phyloP scores from a whole-genome alignment of 2,797 vertebrate genomes.

The Poecilia picta region DNA sequence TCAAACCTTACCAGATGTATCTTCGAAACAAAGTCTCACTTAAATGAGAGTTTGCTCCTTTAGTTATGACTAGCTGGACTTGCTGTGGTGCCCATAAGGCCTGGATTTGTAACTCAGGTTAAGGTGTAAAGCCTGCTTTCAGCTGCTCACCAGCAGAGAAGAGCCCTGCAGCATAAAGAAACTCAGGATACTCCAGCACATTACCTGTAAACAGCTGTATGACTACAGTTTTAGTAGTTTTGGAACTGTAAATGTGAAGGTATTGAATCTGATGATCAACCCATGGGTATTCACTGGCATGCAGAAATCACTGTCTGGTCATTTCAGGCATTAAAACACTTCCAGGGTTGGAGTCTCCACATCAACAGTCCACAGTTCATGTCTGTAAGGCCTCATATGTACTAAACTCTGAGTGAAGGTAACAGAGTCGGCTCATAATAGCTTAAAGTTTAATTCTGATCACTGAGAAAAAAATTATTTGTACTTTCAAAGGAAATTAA shows the following conservation, averaged over 20 bases:
- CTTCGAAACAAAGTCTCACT: background rate
- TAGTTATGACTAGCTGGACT: background rate
- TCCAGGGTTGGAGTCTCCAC: constrained; percentile 37
- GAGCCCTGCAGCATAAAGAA: background rate
- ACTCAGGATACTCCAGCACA: background rate
- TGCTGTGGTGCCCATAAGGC: no score
- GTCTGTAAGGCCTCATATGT: background rate
- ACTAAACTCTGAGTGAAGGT: no score
- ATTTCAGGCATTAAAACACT: constrained; percentile 51
- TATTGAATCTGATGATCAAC: background rate
- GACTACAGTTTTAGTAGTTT: background rate
- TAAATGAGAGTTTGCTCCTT: background rate
- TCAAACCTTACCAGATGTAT: no score
- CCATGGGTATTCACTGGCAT: background rate
- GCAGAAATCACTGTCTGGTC: background rate
- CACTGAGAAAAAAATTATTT: no score
- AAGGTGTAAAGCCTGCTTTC: background rate
- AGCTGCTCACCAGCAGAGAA: background rate
- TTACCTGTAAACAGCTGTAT: background rate
- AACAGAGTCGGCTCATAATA: no score
- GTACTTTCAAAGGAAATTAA: no score
- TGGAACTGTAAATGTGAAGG: background rate
- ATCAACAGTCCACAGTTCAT: background rate
- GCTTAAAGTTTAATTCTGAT: no score
- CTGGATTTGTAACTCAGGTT: no score